Evolutionary conservation across 2,797 vertebrate genomes (phyloP), one percentile per base, ranked within the genome.

Genomic region (Euphonia xanthogaster): DNA sequence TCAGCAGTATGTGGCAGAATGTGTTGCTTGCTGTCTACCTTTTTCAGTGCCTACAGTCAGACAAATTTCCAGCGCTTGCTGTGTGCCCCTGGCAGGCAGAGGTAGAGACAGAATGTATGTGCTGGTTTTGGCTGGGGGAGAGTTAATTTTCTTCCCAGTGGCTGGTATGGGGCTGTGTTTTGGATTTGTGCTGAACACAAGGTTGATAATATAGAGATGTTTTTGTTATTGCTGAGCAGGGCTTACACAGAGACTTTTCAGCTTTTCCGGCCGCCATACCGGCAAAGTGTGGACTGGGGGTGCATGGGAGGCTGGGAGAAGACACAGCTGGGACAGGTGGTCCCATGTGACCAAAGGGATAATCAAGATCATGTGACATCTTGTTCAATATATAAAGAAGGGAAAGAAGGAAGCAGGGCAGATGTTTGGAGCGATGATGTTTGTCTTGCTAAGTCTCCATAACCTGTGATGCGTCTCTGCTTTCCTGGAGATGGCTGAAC

Each of bases 221-320:
- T 16, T 57, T 57, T 75, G 5, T 13, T 63, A 39, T 57, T 70
- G n/a, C 17, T 44, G 37, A 70, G 12, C 21, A 31, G 17, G 5
- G 14, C 14, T 51, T 57, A 14, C 24, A 16, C 10, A 39, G 28
- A 45, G 0, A 3, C 20, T 76, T 44, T 70, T 50, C 50, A 57
- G 37, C 17, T 39, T 70, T 75, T 62, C 14, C 2, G 55, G 18
- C 14, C 44, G 14, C 14, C 12, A 12, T 30, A 7, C 11, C 2
- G 1, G 17, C 37, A 30, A 37, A 68, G 28, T 15, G 6, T 0
- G 0, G 5, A 20, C 17, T 33, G 17, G 16, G 14, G 0, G 6
- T 55, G 3, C 7, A 7, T 18, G 16, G 23, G 16, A 44, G 18
- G 8, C 9, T 44, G 20, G 9, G 20, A 57, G 8, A 48, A 70